Evolutionary conservation across 2,797 vertebrate genomes (phyloP).

Genomic region (Gouania willdenowi): DNA sequence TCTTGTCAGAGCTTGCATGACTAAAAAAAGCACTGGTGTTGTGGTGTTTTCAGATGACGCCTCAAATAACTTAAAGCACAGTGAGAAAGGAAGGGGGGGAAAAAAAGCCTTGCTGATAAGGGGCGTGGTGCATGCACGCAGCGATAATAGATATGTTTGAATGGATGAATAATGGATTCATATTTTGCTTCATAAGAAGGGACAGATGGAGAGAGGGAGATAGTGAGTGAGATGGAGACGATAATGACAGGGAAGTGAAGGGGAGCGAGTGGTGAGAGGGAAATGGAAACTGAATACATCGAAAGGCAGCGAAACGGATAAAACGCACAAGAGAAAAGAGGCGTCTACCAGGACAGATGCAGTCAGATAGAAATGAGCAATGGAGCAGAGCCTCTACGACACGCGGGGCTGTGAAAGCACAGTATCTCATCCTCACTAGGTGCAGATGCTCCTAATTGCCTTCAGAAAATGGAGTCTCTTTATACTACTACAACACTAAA

Average conservation of each 20-base stretch:
- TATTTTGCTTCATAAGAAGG: slow-evolving; percentile 65
- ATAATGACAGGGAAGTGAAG: slow-evolving; percentile 46
- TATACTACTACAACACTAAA: slow-evolving; percentile 1
- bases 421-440: slow-evolving; percentile 15
- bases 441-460: slow-evolving; percentile 29
- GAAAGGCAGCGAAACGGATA: slow-evolving; percentile 11
- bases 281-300: not conserved
- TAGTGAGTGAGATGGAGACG: slow-evolving; percentile 55
- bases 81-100: too few relatives aligned
- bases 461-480: slow-evolving; percentile 23
- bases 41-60: slow-evolving; percentile 53
- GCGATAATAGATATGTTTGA: slow-evolving; percentile 62
- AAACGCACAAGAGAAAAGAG: slow-evolving; percentile 22
- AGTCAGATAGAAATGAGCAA: slow-evolving; percentile 41
- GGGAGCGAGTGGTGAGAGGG: slow-evolving; percentile 7
- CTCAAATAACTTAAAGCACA: slow-evolving; percentile 49
- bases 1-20: slow-evolving; percentile 49
- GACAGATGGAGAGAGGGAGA: slow-evolving; percentile 56
- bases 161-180: slow-evolving; percentile 64
- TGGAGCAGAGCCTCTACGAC: slow-evolving; percentile 29
- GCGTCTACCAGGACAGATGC: slow-evolving; percentile 28
- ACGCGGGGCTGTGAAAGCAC: slow-evolving; percentile 17
- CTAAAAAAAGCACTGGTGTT: slow-evolving; percentile 43
- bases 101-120: slow-evolving; percentile 47
- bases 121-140: slow-evolving; percentile 25